Evolutionary conservation across 1,140 invertebrate species (phyloP).

Genomic region (Ruditapes philippinarum): DNA sequence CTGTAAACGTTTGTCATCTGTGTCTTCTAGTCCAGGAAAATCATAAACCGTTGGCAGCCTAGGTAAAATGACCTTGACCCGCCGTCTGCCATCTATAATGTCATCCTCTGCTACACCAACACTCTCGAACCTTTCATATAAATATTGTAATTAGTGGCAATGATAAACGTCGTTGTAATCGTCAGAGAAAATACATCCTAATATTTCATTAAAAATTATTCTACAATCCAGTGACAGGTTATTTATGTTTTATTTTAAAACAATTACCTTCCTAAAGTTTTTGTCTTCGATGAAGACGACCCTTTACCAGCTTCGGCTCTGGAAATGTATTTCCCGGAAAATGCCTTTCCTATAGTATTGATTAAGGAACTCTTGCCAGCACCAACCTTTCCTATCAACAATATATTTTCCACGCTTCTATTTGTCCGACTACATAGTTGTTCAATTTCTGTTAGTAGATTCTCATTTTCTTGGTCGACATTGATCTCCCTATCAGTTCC

Average conservation of each 20-base stretch:
- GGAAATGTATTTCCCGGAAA: slow-evolving; percentile 9
- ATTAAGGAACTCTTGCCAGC: slow-evolving; percentile 41
- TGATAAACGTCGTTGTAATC: too few relatives aligned
- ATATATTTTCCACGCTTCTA: not conserved
- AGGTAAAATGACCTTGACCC: not conserved
- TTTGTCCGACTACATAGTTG: not conserved
- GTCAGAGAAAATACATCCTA: too few relatives aligned
- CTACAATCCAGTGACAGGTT: too few relatives aligned
- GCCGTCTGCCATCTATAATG: not conserved
- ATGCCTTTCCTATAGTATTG: slow-evolving; percentile 28
- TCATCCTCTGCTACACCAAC: not conserved
- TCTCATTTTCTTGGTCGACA: slow-evolving; percentile 9
- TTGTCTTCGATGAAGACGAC: not conserved
- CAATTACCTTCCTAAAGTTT: not conserved
- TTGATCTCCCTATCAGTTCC: too few relatives aligned
- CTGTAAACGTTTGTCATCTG: not conserved
- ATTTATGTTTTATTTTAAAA: too few relatives aligned
- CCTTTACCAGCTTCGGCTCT: not conserved
- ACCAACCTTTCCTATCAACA: slow-evolving; percentile 27
- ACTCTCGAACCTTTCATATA: slow-evolving; percentile 29
- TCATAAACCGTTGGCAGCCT: slow-evolving; percentile 24
- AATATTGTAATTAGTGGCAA: too few relatives aligned
- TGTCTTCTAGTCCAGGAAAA: not conserved
- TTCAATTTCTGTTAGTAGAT: not conserved
- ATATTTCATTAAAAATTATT: too few relatives aligned